Evolutionary conservation across 2,113 vertebrate genomes (phyloP).

Genomic region (Chroicocephalus ridibundus): DNA sequence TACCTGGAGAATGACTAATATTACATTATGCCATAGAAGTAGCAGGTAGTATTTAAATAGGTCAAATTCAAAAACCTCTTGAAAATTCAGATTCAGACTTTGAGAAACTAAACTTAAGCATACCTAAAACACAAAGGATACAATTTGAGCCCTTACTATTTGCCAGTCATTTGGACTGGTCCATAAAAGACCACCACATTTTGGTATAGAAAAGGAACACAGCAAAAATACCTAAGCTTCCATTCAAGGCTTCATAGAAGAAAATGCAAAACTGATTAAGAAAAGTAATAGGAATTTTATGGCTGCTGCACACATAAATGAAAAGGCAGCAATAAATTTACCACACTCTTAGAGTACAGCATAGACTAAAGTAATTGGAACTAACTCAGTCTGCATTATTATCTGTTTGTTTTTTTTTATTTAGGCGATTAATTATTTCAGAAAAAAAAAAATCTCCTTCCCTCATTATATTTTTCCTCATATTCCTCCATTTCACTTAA

Average conservation of each 20-base stretch:
- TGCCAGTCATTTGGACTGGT: neutral
- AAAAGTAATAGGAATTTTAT: constrained; percentile 71
- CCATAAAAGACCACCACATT: neutral
- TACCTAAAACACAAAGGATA: neutral
- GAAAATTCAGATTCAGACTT: neutral
- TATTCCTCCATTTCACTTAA: neutral
- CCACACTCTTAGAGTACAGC: neutral
- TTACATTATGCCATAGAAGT: neutral
- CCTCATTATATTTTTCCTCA: neutral
- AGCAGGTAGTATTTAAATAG: neutral
- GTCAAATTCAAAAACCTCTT: neutral
- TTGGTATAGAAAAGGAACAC: neutral
- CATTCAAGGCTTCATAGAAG: constrained; percentile 53
- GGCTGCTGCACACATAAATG: constrained; percentile 46
- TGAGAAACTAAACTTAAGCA: neutral
- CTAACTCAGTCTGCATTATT: constrained; percentile 26
- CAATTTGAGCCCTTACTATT: neutral
- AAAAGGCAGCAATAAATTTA: constrained; percentile 41
- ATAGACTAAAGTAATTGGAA: constrained; percentile 60
- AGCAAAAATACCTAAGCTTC: constrained; percentile 46
- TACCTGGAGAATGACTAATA: neutral
- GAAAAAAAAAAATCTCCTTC: neutral
- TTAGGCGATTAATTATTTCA: constrained; percentile 21
- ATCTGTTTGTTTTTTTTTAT: neutral
- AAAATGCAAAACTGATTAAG: constrained; percentile 66